Percentiles rank a stretch among this genome's conserved stretches.
phyloP scores from a whole-genome alignment of 2,888 invertebrate species.

The Chirona hameri region DNA sequence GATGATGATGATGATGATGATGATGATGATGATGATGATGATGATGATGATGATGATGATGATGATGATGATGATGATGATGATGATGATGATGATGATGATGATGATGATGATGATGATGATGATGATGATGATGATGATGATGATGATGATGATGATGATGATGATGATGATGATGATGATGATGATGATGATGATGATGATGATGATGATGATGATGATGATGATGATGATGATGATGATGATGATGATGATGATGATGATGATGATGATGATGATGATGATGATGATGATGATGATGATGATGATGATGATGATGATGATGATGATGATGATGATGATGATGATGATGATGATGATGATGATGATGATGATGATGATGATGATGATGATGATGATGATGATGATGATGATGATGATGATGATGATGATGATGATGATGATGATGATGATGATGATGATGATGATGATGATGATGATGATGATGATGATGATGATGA shows the following conservation, averaged over 20 bases:
- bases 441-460: slow-evolving; percentile 7
- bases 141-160: no score
- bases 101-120: no score
- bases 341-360: slow-evolving; percentile 22
- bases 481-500: slow-evolving; percentile 22
- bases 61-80: no score
- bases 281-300: slow-evolving; percentile 22
- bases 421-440: slow-evolving; percentile 8
- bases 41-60: no score
- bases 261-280: slow-evolving; percentile 22
- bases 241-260: slow-evolving; percentile 22
- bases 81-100: no score
- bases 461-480: slow-evolving; percentile 22
- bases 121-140: no score
- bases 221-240: slow-evolving; percentile 2
- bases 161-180: no score
- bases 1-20: no score
- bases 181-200: no score
- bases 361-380: slow-evolving; percentile 22
- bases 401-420: slow-evolving; percentile 22
- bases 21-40: no score
- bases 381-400: slow-evolving; percentile 22
- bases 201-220: no score
- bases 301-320: slow-evolving; percentile 22
- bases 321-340: slow-evolving; percentile 22